A percentile compares a stretch with the other conserved stretches of the same genome.
Evolutionary conservation across 2,113 vertebrate genomes (phyloP).

Genomic region (Hyperoodon ampullatus): DNA sequence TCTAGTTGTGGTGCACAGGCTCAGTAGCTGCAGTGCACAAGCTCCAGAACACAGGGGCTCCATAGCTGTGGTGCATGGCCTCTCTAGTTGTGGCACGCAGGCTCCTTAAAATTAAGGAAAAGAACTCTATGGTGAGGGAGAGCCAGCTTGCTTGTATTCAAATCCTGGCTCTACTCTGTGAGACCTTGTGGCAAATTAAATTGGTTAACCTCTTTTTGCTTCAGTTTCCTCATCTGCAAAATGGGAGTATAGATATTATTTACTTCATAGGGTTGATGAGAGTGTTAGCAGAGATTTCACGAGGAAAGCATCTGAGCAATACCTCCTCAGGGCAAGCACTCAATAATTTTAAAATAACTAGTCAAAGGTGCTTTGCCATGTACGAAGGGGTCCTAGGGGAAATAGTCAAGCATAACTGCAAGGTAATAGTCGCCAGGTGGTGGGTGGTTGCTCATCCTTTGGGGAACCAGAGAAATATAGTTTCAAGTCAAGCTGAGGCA

Average conservation of each 20-base stretch:
- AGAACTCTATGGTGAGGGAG: too few relatives aligned
- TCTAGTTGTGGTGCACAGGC: too few relatives aligned
- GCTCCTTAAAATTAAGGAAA: neutral
- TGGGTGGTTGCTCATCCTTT: neutral
- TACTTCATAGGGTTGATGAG: neutral
- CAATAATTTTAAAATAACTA: neutral
- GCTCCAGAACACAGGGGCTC: too few relatives aligned
- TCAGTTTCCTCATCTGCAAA: neutral
- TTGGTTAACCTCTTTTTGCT: neutral
- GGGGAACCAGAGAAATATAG: neutral
- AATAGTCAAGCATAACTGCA: neutral
- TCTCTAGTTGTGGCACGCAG: too few relatives aligned
- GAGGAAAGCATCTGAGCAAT: too few relatives aligned
- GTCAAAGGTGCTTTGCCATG: neutral
- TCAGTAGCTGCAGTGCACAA: too few relatives aligned
- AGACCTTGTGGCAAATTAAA: neutral
- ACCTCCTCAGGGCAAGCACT: neutral
- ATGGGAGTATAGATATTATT: neutral
- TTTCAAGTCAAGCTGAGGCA: neutral
- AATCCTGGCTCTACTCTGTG: neutral
- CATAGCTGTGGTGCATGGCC: too few relatives aligned
- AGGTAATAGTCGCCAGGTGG: neutral
- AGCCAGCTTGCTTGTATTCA: neutral
- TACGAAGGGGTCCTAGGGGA: neutral
- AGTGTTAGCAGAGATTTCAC: too few relatives aligned